phyloP scores from a whole-genome alignment of 2,888 invertebrate species.

The Leptopilina myrica region DNA sequence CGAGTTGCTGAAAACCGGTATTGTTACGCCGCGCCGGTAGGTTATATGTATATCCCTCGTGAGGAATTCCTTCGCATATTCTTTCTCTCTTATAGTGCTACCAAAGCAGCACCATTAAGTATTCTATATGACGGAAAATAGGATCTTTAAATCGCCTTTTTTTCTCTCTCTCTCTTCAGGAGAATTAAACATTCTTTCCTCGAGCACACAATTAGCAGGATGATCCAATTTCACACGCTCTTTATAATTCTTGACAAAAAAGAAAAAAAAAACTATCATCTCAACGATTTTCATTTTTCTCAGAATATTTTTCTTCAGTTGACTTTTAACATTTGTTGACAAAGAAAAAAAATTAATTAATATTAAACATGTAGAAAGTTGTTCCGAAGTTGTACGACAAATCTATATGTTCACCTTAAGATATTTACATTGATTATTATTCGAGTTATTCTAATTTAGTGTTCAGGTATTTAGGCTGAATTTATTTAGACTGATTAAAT shows the following conservation, averaged over 20 bases:
- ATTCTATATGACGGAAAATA: slow-evolving; percentile 41
- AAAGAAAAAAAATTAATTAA: neutral
- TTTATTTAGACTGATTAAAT: neutral
- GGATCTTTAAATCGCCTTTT: slow-evolving; percentile 32
- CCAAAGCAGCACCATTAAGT: neutral
- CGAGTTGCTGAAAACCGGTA: slow-evolving; percentile 55
- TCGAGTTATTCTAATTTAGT: neutral
- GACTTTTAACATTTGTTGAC: neutral
- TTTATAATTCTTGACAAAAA: neutral
- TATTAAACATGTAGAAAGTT: slow-evolving; percentile 7
- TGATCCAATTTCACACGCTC: neutral
- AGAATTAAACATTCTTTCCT: slow-evolving; percentile 42
- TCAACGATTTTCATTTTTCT: neutral
- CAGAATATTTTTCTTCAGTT: neutral
- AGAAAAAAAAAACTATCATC: too few relatives aligned
- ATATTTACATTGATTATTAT: slow-evolving; percentile 14
- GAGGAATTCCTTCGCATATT: slow-evolving; percentile 57
- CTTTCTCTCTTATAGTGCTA: slow-evolving; percentile 43
- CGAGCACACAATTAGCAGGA: neutral
- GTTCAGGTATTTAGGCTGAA: neutral
- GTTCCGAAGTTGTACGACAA: neutral
- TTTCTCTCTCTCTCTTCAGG: slow-evolving; percentile 44
- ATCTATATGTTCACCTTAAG: neutral
- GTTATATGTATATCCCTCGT: slow-evolving; percentile 56
- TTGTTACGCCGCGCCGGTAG: slow-evolving; percentile 54